These are phyloP conservation scores for Hylaeus anthracinus DNA, from an alignment of 1,140 invertebrate species.

Conservation along the genomic window DNA sequence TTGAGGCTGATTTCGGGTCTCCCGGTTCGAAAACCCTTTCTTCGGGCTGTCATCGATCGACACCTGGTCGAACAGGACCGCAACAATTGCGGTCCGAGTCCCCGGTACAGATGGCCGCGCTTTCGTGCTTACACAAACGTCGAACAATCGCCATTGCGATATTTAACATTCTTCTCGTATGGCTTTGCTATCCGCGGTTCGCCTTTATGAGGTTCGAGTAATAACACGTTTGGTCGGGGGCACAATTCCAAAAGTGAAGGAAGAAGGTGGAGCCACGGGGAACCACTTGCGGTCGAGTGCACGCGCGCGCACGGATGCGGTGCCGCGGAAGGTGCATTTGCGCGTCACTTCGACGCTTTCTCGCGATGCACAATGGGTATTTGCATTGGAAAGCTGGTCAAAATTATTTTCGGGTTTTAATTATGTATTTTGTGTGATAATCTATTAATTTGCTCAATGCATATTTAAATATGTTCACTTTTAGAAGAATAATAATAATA, in stretches of 20 bases:
- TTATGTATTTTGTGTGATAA: too few species aligned
- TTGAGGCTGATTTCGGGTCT: neutral
- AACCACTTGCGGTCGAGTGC: neutral
- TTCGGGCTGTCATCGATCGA: constrained; percentile 29
- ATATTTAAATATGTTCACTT: too few species aligned
- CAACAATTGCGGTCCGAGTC: constrained; percentile 63
- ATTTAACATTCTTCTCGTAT: constrained; percentile 65
- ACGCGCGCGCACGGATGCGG: neutral
- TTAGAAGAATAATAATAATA: too few species aligned
- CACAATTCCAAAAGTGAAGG: constrained; percentile 63
- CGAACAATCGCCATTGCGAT: constrained; percentile 67
- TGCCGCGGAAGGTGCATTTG: neutral
- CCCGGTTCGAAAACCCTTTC: constrained; percentile 27
- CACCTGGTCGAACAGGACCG: constrained; percentile 42
- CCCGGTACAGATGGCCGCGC: constrained; percentile 63
- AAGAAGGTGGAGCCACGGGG: constrained; percentile 22
- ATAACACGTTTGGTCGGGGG: constrained; percentile 66
- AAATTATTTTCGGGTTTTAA: too few species aligned
- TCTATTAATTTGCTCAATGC: too few species aligned
- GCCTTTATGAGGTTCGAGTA: constrained; percentile 66
- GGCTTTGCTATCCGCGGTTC: constrained; percentile 47
- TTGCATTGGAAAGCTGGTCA: too few species aligned
- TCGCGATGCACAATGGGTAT: too few species aligned
- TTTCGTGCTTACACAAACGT: constrained; percentile 40
- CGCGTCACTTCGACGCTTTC: neutral